These are phyloP conservation scores for Drosophila takahashii DNA, from an alignment of 1,140 invertebrate species.

Conservation along the genomic window DNA sequence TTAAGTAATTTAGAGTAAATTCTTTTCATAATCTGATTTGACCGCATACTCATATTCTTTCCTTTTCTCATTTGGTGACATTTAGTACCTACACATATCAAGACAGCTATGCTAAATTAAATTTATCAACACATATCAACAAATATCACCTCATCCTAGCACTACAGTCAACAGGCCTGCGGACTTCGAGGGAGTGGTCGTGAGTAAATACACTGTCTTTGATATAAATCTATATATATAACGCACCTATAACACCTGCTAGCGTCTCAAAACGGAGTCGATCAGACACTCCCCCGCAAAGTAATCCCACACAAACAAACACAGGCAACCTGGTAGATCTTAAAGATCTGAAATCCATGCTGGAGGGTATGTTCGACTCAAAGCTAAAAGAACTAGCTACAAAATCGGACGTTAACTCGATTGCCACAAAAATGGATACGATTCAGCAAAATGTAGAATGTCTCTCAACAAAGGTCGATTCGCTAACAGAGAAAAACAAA, in stretches of 20 bases:
- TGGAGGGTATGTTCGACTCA: neutral
- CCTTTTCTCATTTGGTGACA: too few relatives aligned
- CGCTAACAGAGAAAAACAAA: too few relatives aligned
- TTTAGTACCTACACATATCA: neutral
- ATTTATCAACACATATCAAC: neutral
- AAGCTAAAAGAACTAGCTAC: too few relatives aligned
- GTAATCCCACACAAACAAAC: neutral
- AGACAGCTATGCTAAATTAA: neutral
- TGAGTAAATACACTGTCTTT: neutral
- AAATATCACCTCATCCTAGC: neutral
- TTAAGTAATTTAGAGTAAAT: neutral
- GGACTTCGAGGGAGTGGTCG: neutral
- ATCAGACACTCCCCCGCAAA: neutral
- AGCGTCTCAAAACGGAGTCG: neutral
- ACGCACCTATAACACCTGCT: too few relatives aligned
- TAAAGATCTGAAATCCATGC: conserved; percentile 1
- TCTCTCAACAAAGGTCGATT: too few relatives aligned
- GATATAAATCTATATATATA: too few relatives aligned
- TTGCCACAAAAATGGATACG: neutral
- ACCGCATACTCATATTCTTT: neutral
- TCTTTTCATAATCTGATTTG: neutral
- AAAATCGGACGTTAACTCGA: too few relatives aligned
- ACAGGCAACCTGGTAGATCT: neutral
- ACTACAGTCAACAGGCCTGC: neutral
- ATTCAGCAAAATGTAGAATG: neutral